Conservation (phyloP, 2,888 invertebrate genomes). For the Timema podura region DNA sequence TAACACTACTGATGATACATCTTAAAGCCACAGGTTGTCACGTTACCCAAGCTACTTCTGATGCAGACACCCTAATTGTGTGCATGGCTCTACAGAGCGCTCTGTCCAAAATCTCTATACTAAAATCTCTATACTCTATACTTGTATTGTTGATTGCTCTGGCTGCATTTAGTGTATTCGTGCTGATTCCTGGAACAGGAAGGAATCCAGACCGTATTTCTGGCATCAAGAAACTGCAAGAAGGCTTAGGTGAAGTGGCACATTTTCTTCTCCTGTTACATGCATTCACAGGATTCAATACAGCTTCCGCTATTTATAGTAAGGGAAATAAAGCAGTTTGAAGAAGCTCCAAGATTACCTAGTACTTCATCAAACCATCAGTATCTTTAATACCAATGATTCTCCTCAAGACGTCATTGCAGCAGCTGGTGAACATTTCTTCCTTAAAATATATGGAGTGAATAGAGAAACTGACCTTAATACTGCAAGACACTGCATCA, state of each 20-base stretch:
- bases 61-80: constrained; percentile 19
- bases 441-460: neutral
- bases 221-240: constrained; percentile 16
- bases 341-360: constrained; percentile 10
- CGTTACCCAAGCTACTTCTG: constrained; percentile 19
- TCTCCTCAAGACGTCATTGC: neutral
- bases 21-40: constrained; percentile 13
- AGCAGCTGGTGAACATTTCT: constrained; percentile 3
- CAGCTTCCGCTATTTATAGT: constrained; percentile 13
- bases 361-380: constrained; percentile 1
- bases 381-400: neutral
- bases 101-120: constrained; percentile 7
- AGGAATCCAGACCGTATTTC: constrained; percentile 6
- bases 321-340: neutral
- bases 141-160: constrained; percentile 18
- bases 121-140: constrained; percentile 12
- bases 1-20: constrained; percentile 14
- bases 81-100: neutral
- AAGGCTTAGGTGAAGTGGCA: constrained; percentile 17
- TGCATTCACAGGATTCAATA: constrained; percentile 19
- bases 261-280: neutral
- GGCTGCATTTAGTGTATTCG: constrained; percentile 14
- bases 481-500: neutral
- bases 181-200: constrained; percentile 18
- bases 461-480: neutral